Evolutionary conservation across 2,113 vertebrate species (phyloP).

Genomic region (Larimichthys crocea): DNA sequence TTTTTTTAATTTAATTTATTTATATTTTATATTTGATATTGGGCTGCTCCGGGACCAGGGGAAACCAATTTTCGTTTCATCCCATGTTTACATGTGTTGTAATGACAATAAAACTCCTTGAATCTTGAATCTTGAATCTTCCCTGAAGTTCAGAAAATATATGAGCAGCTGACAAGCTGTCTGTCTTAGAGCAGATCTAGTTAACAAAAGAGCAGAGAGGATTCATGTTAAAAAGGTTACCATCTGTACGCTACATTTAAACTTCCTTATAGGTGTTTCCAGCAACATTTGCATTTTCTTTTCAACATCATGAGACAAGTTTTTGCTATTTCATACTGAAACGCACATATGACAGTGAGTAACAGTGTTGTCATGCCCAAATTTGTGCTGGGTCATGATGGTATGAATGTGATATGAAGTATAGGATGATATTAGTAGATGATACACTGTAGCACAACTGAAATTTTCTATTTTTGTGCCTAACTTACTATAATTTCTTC

Average conservation of each 20-base stretch:
- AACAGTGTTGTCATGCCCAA: background rate
- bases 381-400: background rate
- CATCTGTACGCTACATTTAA: background rate
- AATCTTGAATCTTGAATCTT: no score
- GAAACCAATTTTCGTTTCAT: no score
- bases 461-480: no score
- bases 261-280: background rate
- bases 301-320: background rate
- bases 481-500: no score
- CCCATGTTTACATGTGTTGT: no score
- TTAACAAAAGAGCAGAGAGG: background rate
- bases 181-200: background rate
- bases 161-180: background rate
- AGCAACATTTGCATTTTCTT: background rate
- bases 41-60: no score
- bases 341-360: background rate
- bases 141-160: background rate
- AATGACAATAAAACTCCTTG: no score
- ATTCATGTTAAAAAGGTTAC: background rate
- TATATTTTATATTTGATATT: no score
- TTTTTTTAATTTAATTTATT: no score
- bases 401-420: background rate
- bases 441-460: no score
- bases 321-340: background rate
- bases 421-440: background rate